Evolutionary conservation across 23 tunicate genomes (phyloP).

Genomic region (Diplosoma virens): DNA sequence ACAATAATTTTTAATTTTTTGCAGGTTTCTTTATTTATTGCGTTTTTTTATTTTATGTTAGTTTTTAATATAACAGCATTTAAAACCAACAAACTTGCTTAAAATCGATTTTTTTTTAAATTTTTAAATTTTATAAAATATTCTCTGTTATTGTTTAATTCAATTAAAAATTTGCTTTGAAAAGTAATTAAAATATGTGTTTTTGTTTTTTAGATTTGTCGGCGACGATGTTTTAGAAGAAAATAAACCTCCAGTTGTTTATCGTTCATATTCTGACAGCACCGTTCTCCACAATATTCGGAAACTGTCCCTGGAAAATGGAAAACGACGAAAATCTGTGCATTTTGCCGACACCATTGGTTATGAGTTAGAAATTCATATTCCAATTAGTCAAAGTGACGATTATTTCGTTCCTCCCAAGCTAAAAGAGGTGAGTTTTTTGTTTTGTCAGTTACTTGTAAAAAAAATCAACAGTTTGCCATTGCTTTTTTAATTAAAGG

Average conservation of each 20-base stretch:
- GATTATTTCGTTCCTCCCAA: slow-evolving; percentile 40
- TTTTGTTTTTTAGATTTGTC: background rate
- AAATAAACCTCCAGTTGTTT: background rate
- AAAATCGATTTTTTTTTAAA: too few relatives aligned
- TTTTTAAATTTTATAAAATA: too few relatives aligned
- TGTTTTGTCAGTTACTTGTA: too few relatives aligned
- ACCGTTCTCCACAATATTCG: background rate
- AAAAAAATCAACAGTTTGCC: too few relatives aligned
- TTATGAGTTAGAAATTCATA: slow-evolving; percentile 47
- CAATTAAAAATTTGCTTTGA: too few relatives aligned
- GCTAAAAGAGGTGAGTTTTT: slow-evolving; percentile 28
- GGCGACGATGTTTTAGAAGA: background rate
- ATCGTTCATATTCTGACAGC: slow-evolving; percentile 39
- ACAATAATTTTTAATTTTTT: too few relatives aligned
- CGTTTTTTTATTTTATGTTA: too few relatives aligned
- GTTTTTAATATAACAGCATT: too few relatives aligned
- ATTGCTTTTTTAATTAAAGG: too few relatives aligned
- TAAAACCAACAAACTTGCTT: too few relatives aligned
- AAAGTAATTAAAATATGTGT: background rate
- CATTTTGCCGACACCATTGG: slow-evolving; percentile 62
- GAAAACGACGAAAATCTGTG: slow-evolving; percentile 42
- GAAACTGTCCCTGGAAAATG: background rate
- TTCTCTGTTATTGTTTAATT: too few relatives aligned
- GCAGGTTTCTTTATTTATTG: too few relatives aligned
- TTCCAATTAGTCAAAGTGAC: slow-evolving; percentile 29